Evolutionary conservation across 2,888 invertebrate genomes (phyloP), one percentile per base, ranked within the genome.

Genomic region (Campoplex nolae): DNA sequence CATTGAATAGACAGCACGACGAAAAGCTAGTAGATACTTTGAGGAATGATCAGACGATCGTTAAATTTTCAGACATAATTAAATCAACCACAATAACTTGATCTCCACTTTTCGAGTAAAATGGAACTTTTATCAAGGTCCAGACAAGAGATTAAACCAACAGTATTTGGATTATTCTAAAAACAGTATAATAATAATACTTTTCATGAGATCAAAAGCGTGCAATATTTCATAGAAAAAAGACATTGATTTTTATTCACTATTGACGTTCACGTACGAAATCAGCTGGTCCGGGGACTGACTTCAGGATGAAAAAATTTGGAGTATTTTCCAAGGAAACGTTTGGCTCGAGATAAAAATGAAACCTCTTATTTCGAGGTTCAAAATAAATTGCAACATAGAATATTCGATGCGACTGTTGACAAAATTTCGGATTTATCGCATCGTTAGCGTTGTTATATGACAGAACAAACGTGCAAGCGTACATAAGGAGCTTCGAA

Each of bases 21-120:
- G 45, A 51, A 65, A 71, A 23, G 42, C 48, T n/a, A 77, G 81
- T 85, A 56, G 85, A 73, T 85, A 85, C 38, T 16, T 56, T 48
- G 56, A 45, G 45, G 13, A 67, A 45, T 58, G 76, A 73, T 77
- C 81, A 77, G 85, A 85, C 85, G 18, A 45, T 45, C 23, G 56
- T 68, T 67, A 32, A 23, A 73, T 56, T 67, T 35, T 38, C 8
- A n/a, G 28, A 32, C 16, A 28, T 45, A 4, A 58, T 45, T 28
- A n/a, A 70, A 68, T 32, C 28, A 54, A 48, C 28, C 48, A 32
- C 28, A 9, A 48, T 13, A 48, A 28, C 48, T 76, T 18, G 8
- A 18, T 32, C 35, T 76, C 18, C 2, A 54, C 35, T 23, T 38
- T 38, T 38, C 3, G 6, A 28, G 2, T 28, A 28, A 28, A 11